Percentiles rank a stretch among this genome's conserved stretches.
These are phyloP conservation scores for Pedionomus torquatus DNA, from an alignment of 2,113 vertebrate species.

Conservation along the genomic window DNA sequence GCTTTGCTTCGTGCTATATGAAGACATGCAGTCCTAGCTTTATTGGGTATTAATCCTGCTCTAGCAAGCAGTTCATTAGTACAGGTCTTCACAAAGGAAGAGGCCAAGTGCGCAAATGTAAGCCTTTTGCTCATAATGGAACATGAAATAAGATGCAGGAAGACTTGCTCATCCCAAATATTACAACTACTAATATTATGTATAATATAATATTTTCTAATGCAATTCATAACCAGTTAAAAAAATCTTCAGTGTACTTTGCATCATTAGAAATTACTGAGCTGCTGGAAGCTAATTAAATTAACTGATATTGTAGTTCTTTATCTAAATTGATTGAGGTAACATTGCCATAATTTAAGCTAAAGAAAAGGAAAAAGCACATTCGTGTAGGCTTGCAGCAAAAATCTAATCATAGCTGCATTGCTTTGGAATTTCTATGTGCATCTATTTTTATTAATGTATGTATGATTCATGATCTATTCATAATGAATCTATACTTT, in stretches of 20 bases:
- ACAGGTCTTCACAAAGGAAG: background rate
- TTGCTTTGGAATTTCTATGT: constrained; percentile 45
- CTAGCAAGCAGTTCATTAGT: background rate
- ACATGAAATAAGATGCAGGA: background rate
- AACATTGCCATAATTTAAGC: constrained; percentile 52
- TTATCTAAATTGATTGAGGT: constrained; percentile 58
- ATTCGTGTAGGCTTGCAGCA: constrained; percentile 40
- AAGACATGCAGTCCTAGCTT: background rate
- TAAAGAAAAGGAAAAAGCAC: constrained; percentile 19
- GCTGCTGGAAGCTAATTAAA: constrained; percentile 53
- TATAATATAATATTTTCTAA: constrained; percentile 7
- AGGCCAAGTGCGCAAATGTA: background rate
- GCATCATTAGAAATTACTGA: background rate
- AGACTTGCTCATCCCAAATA: constrained; percentile 16
- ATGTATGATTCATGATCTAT: constrained; percentile 14
- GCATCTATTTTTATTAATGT: constrained; percentile 55
- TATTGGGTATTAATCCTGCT: background rate
- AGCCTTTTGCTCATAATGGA: background rate
- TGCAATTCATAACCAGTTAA: background rate
- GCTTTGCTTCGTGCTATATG: background rate
- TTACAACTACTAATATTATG: background rate
- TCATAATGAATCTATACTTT: constrained; percentile 35
- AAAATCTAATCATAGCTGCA: constrained; percentile 57
- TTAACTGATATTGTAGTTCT: constrained; percentile 45
- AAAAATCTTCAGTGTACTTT: constrained; percentile 12